Evolutionary conservation across 1,140 invertebrate species (phyloP).

Genomic region (Zaprionus nigranus): DNA sequence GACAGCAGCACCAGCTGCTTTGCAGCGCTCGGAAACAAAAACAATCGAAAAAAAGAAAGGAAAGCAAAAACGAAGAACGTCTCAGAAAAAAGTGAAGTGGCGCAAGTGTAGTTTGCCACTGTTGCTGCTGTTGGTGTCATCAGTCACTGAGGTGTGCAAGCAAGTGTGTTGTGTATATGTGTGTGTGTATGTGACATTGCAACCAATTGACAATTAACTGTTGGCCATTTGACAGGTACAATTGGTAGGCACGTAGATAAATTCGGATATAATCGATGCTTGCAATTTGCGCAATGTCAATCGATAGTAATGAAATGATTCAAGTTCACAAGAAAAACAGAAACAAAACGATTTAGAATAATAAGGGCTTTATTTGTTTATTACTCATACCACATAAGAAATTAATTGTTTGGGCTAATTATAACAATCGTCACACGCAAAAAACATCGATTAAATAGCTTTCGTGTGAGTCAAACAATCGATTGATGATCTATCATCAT

Average conservation of each 20-base stretch:
- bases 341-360: not conserved
- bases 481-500: not conserved
- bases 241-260: constrained; percentile 30
- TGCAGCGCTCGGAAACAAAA: constrained; percentile 25
- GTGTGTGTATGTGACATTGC: constrained; percentile 27
- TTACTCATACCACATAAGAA: not conserved
- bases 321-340: not conserved
- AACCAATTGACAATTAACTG: constrained; percentile 15
- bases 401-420: not conserved
- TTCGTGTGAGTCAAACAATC: not conserved
- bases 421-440: not conserved
- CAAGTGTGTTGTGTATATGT: not conserved
- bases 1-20: constrained; percentile 25
- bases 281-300: constrained; percentile 1
- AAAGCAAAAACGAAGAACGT: constrained; percentile 74
- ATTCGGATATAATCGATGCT: constrained; percentile 9
- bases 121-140: constrained; percentile 13
- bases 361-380: not conserved
- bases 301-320: not conserved
- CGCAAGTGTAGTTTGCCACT: constrained; percentile 24
- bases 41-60: constrained; percentile 50
- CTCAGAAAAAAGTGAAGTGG: constrained; percentile 75
- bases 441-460: constrained; percentile 6
- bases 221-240: constrained; percentile 5
- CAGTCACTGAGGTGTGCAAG: not conserved